Evolutionary conservation across 2,797 vertebrate genomes (phyloP), one percentile per base, ranked within the genome.

Genomic region (Podargus strigoides): DNA sequence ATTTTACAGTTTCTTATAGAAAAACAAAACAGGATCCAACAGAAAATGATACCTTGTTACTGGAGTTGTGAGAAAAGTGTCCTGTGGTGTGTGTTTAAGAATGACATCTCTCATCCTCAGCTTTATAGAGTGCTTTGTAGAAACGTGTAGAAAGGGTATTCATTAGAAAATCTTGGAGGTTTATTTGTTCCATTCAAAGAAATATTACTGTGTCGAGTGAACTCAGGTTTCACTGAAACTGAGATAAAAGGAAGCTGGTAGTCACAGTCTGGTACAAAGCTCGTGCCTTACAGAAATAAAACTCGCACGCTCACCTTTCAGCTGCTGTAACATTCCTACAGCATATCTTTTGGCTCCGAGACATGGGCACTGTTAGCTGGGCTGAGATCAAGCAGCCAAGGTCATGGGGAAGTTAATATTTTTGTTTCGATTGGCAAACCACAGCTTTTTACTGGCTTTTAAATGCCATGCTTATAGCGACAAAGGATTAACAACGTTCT

Each of bases 171-270:
- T 90, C 70, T 53, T 62, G 62, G 70, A 89, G 67, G 30, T 46
- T 90, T 87, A 70, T 87, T 86, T 94, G 41, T 85, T 95, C 88
- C 42, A 50, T 74, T 94, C 46, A 86, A 67, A 94, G 63, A 79
- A 90, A 39, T 79, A 52, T 77, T 85, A 41, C 49, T 62, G 41
- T 60, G 68, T 74, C 67, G 69, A 55, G 41, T 82, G 87, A 93
- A 55, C 70, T 80, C 19, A 10, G 44, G 75, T 92, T 49, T 52
- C 63, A 74, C 64, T 90, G 77, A 78, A 83, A 79, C 24, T 23
- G 44, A 77, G 70, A 53, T 92, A 72, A 90, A 93, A 90, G 52
- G 30, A 7, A 36, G 46, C 46, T 22, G 53, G 27, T 7, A 4
- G 52, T 59, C 75, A 21, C 1, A 2, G 14, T 4, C 22, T 12